Conservation (phyloP, 1,140 invertebrate species). For the Brachionus angularis region DNA sequence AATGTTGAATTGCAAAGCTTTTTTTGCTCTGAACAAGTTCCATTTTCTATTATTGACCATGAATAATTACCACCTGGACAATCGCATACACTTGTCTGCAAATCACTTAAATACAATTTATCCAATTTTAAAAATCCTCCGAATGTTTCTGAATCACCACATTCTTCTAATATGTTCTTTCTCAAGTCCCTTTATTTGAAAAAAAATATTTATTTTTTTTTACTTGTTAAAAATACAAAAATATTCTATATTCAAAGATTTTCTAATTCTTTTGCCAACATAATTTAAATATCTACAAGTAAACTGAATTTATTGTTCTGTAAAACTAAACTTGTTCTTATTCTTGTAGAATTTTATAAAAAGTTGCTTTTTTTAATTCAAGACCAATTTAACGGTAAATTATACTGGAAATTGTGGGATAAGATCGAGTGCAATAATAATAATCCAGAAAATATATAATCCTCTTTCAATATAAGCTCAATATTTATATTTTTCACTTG, state of each 20-base stretch:
- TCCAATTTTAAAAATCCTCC: neutral
- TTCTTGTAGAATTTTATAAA: too few species aligned
- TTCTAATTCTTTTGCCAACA: too few species aligned
- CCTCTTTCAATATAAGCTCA: too few species aligned
- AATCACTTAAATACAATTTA: neutral
- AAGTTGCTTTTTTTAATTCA: too few species aligned
- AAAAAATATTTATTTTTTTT: neutral
- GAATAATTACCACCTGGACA: conserved; percentile 4
- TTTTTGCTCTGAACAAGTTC: neutral
- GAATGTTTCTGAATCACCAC: conserved; percentile 4
- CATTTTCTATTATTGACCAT: neutral
- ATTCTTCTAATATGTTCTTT: conserved; percentile 14
- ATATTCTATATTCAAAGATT: neutral
- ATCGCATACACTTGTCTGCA: neutral
- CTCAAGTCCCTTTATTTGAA: neutral
- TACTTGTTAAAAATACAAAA: neutral
- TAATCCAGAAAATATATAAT: too few species aligned
- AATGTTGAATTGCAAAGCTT: conserved; percentile 4
- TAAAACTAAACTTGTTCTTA: too few species aligned
- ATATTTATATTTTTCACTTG: too few species aligned
- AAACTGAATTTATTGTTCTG: too few species aligned
- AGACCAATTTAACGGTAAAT: too few species aligned
- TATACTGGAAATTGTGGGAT: too few species aligned
- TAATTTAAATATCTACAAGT: too few species aligned
- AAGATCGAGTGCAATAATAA: too few species aligned